Evolutionary conservation across 1,140 invertebrate species (phyloP), one percentile per base, ranked within the genome.

Genomic region (Drosophila setifemur): DNA sequence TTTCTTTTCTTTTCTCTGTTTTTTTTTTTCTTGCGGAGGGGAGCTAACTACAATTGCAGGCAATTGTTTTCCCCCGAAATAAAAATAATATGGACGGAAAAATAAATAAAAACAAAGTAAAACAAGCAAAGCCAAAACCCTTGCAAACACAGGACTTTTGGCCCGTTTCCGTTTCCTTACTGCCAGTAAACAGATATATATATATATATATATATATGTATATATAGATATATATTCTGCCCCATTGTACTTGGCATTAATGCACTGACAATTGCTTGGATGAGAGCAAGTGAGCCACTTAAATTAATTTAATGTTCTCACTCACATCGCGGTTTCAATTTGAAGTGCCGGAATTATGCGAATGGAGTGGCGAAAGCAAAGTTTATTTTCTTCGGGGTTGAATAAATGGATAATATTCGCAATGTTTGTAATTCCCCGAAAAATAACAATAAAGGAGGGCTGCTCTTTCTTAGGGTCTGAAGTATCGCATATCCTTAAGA

Each of bases 231-330:
- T 28, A 5, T 28, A 28, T 28, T n/a, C 47, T 18, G 14, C 8
- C 39, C n/a, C n/a, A 11, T n/a, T 9, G 35, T 44, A 57, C 66
- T 72, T 63, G 71, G 53, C 54, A 61, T 72, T 82, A 82, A 82
- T 76, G 77, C 67, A 71, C 77, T 82, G 77, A 82, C 77, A 82
- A 81, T 82, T 72, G 77, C 28, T 60, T 47, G 53, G 64, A 76
- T 64, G 67, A 37, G 52, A 58, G 50, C 67, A 26, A 69, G 74
- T 78, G 47, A 78, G 75, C 75, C 69, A 79, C 75, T 79, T 79
- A 53, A 79, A 73, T 73, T 79, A 52, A 79, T 69, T 79, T 79
- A 73, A 79, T 79, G 61, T 43, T 73, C 58, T 48, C 49, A 55
- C 70, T 55, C 44, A 37, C 35, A 16, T 42, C 25, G 61, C 61